phyloP scores from a whole-genome alignment of 2,113 vertebrate genomes.

The Malaclemys terrapin region DNA sequence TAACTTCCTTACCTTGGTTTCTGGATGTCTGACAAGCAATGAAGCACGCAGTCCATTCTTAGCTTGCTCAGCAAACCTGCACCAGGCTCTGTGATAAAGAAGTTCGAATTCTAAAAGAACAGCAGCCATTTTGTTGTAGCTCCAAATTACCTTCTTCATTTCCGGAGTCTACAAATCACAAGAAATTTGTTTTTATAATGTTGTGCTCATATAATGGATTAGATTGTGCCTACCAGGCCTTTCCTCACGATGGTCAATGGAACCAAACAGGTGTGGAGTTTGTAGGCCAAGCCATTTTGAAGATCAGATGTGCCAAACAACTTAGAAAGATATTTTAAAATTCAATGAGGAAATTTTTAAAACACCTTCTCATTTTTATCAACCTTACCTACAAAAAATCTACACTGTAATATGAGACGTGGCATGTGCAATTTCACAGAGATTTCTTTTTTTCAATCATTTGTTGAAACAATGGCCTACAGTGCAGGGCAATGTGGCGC shows the following conservation, averaged over 20 bases:
- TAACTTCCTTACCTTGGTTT: constrained; percentile 78
- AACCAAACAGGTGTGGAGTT: not conserved
- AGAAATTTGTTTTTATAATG: not conserved
- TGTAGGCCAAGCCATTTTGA: not conserved
- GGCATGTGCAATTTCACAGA: not conserved
- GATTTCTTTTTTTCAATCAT: too few species aligned
- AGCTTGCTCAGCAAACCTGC: constrained; percentile 71
- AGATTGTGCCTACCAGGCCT: not conserved
- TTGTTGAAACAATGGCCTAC: not conserved
- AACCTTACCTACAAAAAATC: not conserved
- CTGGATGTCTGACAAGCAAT: constrained; percentile 77
- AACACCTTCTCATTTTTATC: not conserved
- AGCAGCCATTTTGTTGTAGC: constrained; percentile 84
- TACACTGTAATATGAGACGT: not conserved
- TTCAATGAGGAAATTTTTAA: not conserved
- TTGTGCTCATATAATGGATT: not conserved
- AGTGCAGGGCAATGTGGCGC: not conserved
- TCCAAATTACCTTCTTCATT: constrained; percentile 81
- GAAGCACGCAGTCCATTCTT: constrained; percentile 75
- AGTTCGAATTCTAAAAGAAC: constrained; percentile 85
- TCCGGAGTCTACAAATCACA: constrained; percentile 73
- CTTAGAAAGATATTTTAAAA: not conserved
- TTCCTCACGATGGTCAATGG: not conserved
- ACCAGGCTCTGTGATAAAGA: constrained; percentile 82
- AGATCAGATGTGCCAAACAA: not conserved